A percentile compares a stretch with the other conserved stretches of the same genome.
These are phyloP conservation scores for Hystrix brachyura DNA, from an alignment of 2,113 vertebrate species.

Conservation along the genomic window DNA sequence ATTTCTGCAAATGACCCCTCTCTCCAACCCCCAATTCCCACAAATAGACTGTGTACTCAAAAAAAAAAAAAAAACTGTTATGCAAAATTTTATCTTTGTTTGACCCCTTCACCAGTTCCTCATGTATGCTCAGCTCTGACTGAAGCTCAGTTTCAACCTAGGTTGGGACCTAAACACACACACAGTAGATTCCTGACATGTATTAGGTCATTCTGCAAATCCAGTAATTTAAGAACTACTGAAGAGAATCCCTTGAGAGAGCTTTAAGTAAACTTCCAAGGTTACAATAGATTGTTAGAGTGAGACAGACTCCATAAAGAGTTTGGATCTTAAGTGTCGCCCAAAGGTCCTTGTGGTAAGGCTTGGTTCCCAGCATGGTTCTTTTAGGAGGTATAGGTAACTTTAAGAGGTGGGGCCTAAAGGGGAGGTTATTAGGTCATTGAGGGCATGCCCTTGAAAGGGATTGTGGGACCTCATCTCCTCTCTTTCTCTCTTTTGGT, in stretches of 20 bases:
- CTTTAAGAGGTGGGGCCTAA: background rate
- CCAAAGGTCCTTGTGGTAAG: background rate
- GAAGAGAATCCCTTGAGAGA: background rate
- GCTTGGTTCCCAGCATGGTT: background rate
- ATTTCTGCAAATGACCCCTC: background rate
- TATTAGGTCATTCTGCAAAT: background rate
- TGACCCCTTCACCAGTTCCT: background rate
- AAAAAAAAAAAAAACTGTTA: background rate
- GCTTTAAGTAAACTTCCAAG: slow-evolving; percentile 2
- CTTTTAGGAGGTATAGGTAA: background rate
- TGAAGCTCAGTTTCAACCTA: background rate
- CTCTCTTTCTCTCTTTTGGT: background rate
- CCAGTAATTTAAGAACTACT: background rate
- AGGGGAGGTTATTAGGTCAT: background rate
- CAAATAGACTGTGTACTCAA: background rate
- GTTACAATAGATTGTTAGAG: background rate
- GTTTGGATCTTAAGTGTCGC: background rate
- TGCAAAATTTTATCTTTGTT: background rate
- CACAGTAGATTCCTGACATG: background rate
- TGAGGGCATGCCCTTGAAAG: background rate
- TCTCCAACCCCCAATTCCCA: background rate
- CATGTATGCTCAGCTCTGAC: background rate
- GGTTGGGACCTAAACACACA: background rate
- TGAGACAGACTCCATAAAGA: background rate
- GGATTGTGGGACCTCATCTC: too few species aligned